phyloP scores from a whole-genome alignment of 2,113 vertebrate genomes.

The Gavialis gangeticus region DNA sequence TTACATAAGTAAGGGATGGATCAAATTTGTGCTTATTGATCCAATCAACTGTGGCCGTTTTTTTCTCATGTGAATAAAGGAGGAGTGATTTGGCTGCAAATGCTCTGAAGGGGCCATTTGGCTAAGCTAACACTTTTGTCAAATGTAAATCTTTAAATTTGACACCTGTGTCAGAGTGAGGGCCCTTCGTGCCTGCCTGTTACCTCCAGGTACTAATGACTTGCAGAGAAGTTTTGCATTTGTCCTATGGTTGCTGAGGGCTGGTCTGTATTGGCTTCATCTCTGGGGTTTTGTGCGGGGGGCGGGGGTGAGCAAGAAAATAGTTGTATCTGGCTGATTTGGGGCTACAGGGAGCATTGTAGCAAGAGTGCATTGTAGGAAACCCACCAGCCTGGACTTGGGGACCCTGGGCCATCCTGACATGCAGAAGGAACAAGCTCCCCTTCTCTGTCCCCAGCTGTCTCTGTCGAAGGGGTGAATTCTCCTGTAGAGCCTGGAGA shows the following conservation, averaged over 20 bases:
- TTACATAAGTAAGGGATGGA: not conserved
- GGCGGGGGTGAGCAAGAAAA: not conserved
- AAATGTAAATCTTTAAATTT: not conserved
- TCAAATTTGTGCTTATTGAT: constrained; percentile 32
- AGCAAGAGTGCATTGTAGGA: not conserved
- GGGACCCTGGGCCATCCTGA: not conserved
- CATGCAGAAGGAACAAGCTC: not conserved
- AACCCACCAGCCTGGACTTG: not conserved
- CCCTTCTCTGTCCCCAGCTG: too few relatives aligned
- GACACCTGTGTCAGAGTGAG: rapidly evolving
- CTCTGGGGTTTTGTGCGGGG: not conserved
- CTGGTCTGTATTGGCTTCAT: not conserved
- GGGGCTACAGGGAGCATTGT: not conserved
- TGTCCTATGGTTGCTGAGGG: not conserved
- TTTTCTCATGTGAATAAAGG: not conserved
- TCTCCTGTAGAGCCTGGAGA: too few relatives aligned
- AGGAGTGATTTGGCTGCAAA: rapidly evolving
- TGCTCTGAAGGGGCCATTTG: not conserved
- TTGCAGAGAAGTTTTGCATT: not conserved
- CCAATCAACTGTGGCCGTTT: not conserved
- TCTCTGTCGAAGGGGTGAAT: too few relatives aligned
- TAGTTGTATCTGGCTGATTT: not conserved
- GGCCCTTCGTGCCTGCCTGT: rapidly evolving
- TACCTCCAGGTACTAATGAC: rapidly evolving
- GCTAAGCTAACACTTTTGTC: rapidly evolving